phyloP scores from a whole-genome alignment of 2,113 vertebrate species.

The Aepyceros melampus region DNA sequence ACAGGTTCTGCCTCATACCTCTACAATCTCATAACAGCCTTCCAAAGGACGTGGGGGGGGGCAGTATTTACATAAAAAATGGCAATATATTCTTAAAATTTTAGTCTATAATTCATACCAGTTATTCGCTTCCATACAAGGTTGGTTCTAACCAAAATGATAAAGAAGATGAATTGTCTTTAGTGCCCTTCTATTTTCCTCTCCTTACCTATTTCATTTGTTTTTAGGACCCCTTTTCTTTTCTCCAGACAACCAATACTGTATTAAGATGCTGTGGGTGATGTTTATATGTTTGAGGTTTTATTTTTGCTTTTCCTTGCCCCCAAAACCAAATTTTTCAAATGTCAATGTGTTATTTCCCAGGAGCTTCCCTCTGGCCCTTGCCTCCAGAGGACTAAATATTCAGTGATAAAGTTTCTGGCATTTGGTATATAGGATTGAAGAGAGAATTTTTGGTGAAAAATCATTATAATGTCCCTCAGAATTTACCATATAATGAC shows the following conservation, averaged over 20 bases:
- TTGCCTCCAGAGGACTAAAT: not conserved
- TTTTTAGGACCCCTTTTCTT: not conserved
- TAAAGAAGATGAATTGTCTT: not conserved
- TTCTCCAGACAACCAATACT: not conserved
- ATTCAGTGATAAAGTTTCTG: conserved; percentile 5
- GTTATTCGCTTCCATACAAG: not conserved
- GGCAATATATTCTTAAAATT: not conserved
- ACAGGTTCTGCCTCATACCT: not conserved
- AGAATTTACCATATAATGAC: not conserved
- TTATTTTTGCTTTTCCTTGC: not conserved
- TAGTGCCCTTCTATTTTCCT: not conserved
- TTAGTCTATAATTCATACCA: conserved; percentile 21
- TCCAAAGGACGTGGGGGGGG: not conserved
- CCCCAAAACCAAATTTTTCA: not conserved
- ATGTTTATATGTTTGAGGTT: not conserved
- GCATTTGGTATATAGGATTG: not conserved
- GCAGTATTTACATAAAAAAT: not conserved
- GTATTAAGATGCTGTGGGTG: not conserved
- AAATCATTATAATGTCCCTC: not conserved
- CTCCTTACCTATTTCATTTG: not conserved
- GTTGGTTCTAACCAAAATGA: not conserved
- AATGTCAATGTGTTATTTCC: not conserved
- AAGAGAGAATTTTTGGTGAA: conserved; percentile 25
- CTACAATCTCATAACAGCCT: not conserved
- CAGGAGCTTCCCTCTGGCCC: not conserved